Evolutionary conservation across 2,888 invertebrate genomes (phyloP), one percentile per base, ranked within the genome.

Genomic region (Amphiduros pacificus): DNA sequence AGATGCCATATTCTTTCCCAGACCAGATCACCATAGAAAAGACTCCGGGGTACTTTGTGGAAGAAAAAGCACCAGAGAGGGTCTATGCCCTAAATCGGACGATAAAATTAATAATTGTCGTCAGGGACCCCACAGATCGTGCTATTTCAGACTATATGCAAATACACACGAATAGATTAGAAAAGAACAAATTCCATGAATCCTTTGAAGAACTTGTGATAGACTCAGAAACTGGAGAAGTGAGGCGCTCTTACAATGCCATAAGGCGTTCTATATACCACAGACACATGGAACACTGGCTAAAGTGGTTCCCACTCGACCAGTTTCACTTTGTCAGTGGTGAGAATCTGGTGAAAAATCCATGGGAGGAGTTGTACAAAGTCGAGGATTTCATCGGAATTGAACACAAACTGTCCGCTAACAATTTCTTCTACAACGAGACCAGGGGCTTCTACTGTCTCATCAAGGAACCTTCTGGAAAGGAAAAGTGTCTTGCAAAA

Each of bases 91-190:
- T 98, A 93, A 96, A 98, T 85, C 89, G 91, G 9, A 90, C 91
- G 78, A 90, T 95, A 32, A 76, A 94, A 74, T 86, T 99, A 63
- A 87, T 98, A 67, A 86, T 98, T 72, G 94, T 98, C 76, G 93
- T 99, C 26, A 88, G 98, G 17, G 94, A 99, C 82, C 98, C 98
- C 2, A 94, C 97, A 60, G 93, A 93, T 22, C 87, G 98, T 60
- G 93, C 95, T 56, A 92, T 99, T 76, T 97, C 96, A 17, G 98
- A 98, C 86, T 97, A 95, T 85, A 93, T 94, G 24, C 96, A 97
- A 84, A 86, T 95, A 73, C 88, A 91, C 67, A 91, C 91, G 73
- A 82, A 82, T 64, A 80, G 80, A 64, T 44, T 60, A 54, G 49
- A 58, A 41, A 57, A 62, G 54, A 57, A 56, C 31, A 63, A 65